Conservation (phyloP, 2,113 vertebrate species). For the Crotalus tigris region DNA sequence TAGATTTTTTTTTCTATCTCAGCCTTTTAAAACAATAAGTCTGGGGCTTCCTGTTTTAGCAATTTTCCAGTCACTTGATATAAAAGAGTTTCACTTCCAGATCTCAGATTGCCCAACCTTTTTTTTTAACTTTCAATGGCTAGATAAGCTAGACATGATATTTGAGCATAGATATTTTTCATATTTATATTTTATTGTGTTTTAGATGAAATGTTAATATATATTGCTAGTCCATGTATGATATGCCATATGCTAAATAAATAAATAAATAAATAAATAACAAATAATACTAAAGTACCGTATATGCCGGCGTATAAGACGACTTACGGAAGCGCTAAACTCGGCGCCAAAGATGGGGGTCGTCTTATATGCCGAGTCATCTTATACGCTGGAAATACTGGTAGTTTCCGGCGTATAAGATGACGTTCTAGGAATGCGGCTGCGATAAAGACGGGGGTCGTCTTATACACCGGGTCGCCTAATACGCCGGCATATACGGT, state of each 20-base stretch:
- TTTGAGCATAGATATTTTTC: background rate
- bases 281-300: background rate
- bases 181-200: background rate
- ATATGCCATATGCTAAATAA: background rate
- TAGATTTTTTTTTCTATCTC: background rate
- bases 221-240: background rate
- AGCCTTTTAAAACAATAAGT: background rate
- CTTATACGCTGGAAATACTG: no score
- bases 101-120: background rate
- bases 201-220: background rate
- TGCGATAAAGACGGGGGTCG: no score
- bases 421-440: no score
- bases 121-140: background rate
- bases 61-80: background rate
- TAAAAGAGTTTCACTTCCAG: background rate
- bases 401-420: no score
- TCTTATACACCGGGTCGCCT: no score
- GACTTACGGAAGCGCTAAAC: no score
- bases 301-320: no score
- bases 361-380: no score
- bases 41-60: background rate
- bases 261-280: background rate
- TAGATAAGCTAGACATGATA: background rate
- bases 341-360: no score
- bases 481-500: no score